Conservation (phyloP, 1,140 invertebrate genomes). For the Carcinoscorpius rotundicauda region DNA sequence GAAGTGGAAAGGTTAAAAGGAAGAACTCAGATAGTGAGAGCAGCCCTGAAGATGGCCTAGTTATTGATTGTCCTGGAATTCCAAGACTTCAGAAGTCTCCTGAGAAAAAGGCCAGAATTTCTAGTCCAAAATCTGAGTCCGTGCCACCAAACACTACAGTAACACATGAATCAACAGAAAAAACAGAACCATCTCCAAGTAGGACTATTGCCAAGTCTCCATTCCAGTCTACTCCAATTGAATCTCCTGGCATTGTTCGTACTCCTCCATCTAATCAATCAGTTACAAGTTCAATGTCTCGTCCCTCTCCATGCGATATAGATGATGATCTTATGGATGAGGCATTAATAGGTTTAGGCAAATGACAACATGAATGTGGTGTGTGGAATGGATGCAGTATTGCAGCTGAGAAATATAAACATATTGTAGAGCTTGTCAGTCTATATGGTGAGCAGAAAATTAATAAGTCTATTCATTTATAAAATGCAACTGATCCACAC, state of each 20-base stretch:
- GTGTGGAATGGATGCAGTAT: too few relatives aligned
- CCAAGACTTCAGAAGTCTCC: constrained; percentile 19
- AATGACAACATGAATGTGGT: constrained; percentile 29
- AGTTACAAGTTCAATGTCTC: constrained; percentile 18
- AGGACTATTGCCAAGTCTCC: constrained; percentile 14
- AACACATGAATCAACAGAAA: constrained; percentile 15
- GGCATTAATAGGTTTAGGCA: constrained; percentile 58
- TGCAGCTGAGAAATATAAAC: too few relatives aligned
- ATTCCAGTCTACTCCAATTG: constrained; percentile 13
- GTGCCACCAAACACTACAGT: constrained; percentile 8
- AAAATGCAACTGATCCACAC: too few relatives aligned
- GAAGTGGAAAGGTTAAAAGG: too few relatives aligned
- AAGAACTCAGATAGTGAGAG: constrained; percentile 23
- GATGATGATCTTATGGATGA: constrained; percentile 84
- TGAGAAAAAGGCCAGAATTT: constrained; percentile 16
- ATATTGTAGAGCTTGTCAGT: too few relatives aligned
- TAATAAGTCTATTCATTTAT: too few relatives aligned
- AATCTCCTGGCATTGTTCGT: constrained; percentile 16
- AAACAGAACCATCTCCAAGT: constrained; percentile 14
- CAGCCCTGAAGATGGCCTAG: constrained; percentile 32
- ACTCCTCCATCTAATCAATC: constrained; percentile 22
- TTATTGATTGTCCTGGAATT: constrained; percentile 30
- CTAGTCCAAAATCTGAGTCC: constrained; percentile 6
- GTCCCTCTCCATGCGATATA: constrained; percentile 58
- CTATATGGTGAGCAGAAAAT: too few relatives aligned